Evolutionary conservation across 2,888 invertebrate species (phyloP).

Genomic region (Dendrolimus houi): DNA sequence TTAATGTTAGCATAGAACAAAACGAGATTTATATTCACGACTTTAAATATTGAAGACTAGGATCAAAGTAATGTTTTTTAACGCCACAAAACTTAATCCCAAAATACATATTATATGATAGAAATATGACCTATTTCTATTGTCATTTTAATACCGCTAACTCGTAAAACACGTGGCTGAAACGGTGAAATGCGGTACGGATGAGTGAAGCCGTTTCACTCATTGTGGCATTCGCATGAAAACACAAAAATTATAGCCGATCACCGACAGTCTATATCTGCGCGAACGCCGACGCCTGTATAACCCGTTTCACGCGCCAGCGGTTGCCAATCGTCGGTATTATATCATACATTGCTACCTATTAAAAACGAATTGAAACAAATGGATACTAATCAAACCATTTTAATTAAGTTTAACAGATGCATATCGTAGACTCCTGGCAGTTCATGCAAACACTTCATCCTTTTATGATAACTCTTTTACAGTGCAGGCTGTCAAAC

Average conservation of each 20-base stretch:
- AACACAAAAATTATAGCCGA: constrained; percentile 75
- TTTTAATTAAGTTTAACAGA: too few species aligned
- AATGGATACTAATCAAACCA: too few species aligned
- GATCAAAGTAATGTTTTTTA: too few species aligned
- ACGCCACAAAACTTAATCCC: neutral
- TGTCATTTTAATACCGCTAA: constrained; percentile 20
- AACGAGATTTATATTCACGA: too few species aligned
- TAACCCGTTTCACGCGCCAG: constrained; percentile 74
- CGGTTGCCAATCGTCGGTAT: constrained; percentile 45
- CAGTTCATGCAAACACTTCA: too few species aligned
- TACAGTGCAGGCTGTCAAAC: too few species aligned
- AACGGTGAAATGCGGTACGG: constrained; percentile 20
- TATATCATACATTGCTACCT: constrained; percentile 22
- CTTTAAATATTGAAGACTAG: too few species aligned
- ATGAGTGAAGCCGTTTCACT: constrained; percentile 42
- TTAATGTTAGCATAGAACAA: too few species aligned
- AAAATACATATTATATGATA: constrained; percentile 1
- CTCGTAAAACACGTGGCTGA: constrained; percentile 14
- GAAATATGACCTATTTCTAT: constrained; percentile 23
- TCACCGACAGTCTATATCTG: constrained; percentile 72
- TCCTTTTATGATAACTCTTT: too few species aligned
- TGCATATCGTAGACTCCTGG: too few species aligned
- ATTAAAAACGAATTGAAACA: neutral
- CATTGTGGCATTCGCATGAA: constrained; percentile 49
- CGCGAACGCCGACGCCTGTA: constrained; percentile 46